Base-by-base conservation (phyloP, 2,888 invertebrate genomes). In the Polietes domitor region DNA sequence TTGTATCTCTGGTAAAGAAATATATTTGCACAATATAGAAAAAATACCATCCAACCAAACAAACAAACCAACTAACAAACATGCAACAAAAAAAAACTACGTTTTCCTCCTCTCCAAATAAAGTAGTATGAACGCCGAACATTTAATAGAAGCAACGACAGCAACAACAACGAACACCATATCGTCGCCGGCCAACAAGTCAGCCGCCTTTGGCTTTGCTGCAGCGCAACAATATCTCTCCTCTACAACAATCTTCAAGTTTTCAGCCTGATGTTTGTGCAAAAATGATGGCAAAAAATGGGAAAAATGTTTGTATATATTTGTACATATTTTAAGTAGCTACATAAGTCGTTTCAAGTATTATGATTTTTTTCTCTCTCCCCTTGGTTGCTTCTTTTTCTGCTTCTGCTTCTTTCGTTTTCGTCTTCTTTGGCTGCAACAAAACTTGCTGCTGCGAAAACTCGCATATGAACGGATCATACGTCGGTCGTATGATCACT, bases 271-370 rank as follows among this genome's bases (percentile, higher is more conserved):
- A 53, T 32, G 65, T 76, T 76, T 65, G 58, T 55, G 28, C 19
- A 63, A 72, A 55, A 55, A 17, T 10, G 26, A 70, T 58, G n/a
- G 10, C 9, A 58, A 47, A 77, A 32, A 72, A 19, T 24, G 58
- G 55, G 50, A 6, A 37, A 70, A 47, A 55, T 58, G 19, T 55
- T 55, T 58, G 43, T 43, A n/a, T 43, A n/a, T 70, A 68, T 55
- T 77, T 61, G 58, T 47, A 58, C 58, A 77, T 77, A 61, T 71
- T 71, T 71, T 71, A 77, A 77, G 77, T 71, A 77, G 71, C 72
- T 72, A 77, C 58, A 61, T 77, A 77, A 71, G 61, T 61, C 12
- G 50, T 72, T 72, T 55, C 55, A 43, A 63, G 73, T 73, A 43
- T 73, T 73, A 61, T 61, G 58, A 58, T 73, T 58, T 72, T 37